Conservation (phyloP, 2,888 invertebrate genomes). For the Drosophila lutescens region DNA sequence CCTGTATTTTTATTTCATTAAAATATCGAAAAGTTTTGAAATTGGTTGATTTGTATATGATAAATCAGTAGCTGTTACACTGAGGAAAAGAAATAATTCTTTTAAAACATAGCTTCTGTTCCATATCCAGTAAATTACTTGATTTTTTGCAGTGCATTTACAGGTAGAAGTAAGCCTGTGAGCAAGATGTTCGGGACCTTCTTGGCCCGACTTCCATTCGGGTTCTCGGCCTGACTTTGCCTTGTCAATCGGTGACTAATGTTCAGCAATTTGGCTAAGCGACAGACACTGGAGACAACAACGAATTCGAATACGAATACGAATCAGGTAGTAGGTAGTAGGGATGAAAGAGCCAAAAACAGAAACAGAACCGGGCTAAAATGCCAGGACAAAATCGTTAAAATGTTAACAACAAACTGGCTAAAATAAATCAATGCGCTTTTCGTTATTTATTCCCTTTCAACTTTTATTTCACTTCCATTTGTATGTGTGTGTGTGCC, state of each 20-base stretch:
- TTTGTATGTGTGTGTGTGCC: conserved; percentile 45
- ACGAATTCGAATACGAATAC: conserved; percentile 9
- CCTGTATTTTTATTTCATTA: conserved; percentile 52
- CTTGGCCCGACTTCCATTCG: conserved; percentile 50
- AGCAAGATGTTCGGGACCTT: conserved; percentile 38
- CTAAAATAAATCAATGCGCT: conserved; percentile 78
- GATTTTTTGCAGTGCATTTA: conserved; percentile 1
- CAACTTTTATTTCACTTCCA: conserved; percentile 66
- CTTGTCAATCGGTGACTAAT: conserved; percentile 80
- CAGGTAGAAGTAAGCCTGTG: conserved; percentile 36
- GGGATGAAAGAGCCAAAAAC: conserved; percentile 27
- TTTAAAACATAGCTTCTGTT: background rate
- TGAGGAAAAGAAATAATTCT: background rate
- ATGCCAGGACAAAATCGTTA: conserved; percentile 81
- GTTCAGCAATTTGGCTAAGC: conserved; percentile 79
- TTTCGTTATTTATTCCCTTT: conserved; percentile 76
- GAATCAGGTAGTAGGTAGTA: conserved; percentile 11
- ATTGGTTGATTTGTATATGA: conserved; percentile 74
- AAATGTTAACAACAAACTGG: conserved; percentile 79
- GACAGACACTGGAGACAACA: conserved; percentile 73
- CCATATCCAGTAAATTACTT: too few relatives aligned
- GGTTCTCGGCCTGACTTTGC: conserved; percentile 43
- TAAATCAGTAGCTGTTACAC: conserved; percentile 8
- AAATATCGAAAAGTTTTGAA: conserved; percentile 68
- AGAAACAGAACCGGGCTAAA: conserved; percentile 44